Evolutionary conservation across 2,888 invertebrate genomes (phyloP).

Genomic region (Drosophila buzzatii): DNA sequence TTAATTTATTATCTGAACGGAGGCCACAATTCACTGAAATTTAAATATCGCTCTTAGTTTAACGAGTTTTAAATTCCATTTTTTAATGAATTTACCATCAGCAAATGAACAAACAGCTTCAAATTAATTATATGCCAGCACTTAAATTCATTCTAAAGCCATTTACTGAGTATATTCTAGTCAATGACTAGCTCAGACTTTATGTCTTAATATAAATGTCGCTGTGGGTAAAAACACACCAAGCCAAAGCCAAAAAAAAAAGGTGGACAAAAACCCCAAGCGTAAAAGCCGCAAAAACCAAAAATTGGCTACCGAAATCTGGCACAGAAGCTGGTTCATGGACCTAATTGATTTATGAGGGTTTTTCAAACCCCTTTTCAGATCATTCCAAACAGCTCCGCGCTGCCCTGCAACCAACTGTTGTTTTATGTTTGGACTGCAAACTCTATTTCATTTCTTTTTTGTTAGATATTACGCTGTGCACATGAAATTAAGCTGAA

Average conservation of each 20-base stretch:
- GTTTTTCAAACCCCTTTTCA: conserved; percentile 47
- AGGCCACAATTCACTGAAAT: no score
- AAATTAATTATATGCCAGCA: background rate
- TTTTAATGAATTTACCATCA: background rate
- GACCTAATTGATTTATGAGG: conserved; percentile 83
- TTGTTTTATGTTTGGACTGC: conserved; percentile 33
- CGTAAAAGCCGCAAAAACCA: conserved; percentile 78
- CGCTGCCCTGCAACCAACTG: conserved; percentile 22
- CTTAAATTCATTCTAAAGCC: background rate
- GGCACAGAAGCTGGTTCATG: conserved; percentile 66
- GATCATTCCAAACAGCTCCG: background rate
- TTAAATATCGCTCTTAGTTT: no score
- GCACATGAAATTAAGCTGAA: conserved; percentile 81
- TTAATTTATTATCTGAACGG: no score
- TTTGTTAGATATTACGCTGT: conserved; percentile 44
- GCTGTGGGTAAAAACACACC: conserved; percentile 17
- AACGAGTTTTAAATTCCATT: no score
- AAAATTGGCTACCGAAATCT: conserved; percentile 72
- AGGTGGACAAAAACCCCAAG: conserved; percentile 31
- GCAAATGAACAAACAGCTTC: background rate
- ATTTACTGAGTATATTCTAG: conserved; percentile 12
- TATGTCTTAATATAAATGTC: conserved; percentile 37
- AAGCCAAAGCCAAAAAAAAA: background rate
- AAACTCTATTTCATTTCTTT: conserved; percentile 1
- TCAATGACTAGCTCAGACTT: background rate